Conservation (phyloP, 2,113 vertebrate genomes). For the Theropithecus gelada region DNA sequence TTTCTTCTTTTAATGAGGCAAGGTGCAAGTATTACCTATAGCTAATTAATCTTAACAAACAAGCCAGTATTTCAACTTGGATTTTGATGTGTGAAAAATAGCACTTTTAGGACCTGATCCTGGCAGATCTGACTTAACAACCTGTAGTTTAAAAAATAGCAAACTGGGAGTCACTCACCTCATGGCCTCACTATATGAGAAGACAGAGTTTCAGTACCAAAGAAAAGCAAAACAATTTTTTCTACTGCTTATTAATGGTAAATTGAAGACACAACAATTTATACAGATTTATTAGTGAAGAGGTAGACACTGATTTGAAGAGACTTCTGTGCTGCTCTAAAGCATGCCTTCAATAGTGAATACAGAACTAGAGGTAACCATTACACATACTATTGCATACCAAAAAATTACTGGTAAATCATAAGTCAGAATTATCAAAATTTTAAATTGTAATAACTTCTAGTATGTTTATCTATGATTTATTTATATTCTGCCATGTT, state of each 20-base stretch:
- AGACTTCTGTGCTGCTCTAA: background rate
- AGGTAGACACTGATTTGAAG: background rate
- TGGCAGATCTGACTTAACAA: slow-evolving; percentile 35
- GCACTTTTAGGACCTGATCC: slow-evolving; percentile 15
- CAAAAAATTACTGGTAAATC: background rate
- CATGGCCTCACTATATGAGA: background rate
- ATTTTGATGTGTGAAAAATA: slow-evolving; percentile 50
- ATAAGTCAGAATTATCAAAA: background rate
- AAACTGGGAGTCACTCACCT: background rate
- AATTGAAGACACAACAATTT: background rate
- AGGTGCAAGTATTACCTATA: background rate
- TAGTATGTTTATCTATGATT: background rate
- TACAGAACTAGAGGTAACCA: background rate
- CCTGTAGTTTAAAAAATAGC: slow-evolving; percentile 23
- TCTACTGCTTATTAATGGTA: background rate
- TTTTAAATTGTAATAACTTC: slow-evolving; percentile 4
- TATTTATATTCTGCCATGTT: background rate
- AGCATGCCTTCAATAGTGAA: background rate
- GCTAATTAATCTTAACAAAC: slow-evolving; percentile 59
- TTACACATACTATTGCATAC: background rate
- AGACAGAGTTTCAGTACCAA: background rate
- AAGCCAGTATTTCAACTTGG: background rate
- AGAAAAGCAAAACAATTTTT: background rate
- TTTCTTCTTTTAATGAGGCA: slow-evolving; percentile 49
- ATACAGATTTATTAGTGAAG: background rate